A percentile compares a stretch with the other conserved stretches of the same genome.
phyloP scores from a whole-genome alignment of 1,140 invertebrate species.

The Drosophila pectinifera region DNA sequence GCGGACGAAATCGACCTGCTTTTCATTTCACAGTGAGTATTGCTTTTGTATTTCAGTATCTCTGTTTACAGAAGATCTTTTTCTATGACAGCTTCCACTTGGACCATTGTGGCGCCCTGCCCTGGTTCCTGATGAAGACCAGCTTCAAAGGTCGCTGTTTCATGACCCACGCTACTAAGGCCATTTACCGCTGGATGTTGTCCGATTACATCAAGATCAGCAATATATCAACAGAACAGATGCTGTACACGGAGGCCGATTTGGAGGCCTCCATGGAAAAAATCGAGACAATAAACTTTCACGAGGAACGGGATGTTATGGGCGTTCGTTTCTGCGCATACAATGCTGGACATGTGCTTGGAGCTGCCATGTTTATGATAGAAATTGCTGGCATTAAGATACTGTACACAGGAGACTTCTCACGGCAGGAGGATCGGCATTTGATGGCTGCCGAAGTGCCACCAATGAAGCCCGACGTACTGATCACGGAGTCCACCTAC shows the following conservation, averaged over 20 bases:
- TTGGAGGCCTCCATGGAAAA: conserved; percentile 99
- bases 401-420: conserved; percentile 99
- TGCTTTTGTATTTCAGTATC: too few species aligned
- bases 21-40: conserved; percentile 96
- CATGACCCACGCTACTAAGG: conserved; percentile 99
- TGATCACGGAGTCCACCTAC: conserved; percentile 99
- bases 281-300: conserved; percentile 99
- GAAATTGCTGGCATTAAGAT: conserved; percentile 99
- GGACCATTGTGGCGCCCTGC: conserved; percentile 98
- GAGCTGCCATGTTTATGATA: conserved; percentile 99
- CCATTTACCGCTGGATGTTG: conserved; percentile 99
- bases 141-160: conserved; percentile 99
- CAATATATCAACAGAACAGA: conserved; percentile 98
- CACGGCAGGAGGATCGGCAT: conserved; percentile 99
- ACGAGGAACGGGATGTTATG: conserved; percentile 98
- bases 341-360: conserved; percentile 99
- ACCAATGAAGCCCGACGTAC: conserved; percentile 96
- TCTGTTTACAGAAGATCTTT: too few species aligned
- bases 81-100: conserved; percentile 94
- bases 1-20: conserved; percentile 98
- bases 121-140: conserved; percentile 99
- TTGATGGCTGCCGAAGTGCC: conserved; percentile 99
- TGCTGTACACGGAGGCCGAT: conserved; percentile 99
- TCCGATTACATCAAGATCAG: conserved; percentile 99
- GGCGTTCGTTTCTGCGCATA: conserved; percentile 99